Evolutionary conservation across 2,888 invertebrate genomes (phyloP), one percentile per base, ranked within the genome.

Genomic region (Cacoxenus indagator): DNA sequence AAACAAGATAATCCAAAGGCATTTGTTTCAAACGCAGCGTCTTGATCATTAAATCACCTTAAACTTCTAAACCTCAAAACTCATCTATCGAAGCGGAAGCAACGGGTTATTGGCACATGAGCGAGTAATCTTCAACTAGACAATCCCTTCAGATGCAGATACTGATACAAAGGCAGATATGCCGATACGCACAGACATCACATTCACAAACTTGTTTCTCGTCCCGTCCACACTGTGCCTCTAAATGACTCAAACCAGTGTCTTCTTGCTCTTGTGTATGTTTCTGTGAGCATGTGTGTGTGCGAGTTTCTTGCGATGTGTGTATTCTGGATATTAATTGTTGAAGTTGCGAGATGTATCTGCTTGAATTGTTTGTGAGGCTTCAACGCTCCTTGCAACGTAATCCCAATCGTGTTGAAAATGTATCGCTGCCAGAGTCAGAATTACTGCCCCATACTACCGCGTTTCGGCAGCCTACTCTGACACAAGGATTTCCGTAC

Each of bases 401-500:
- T 73, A 75, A 73, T 82, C 77, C 78, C 76, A 84, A 81, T 84
- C 81, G 76, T 84, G 84, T 82, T 84, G 85, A 84, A 83, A 84
- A 78, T 84, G 82, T 81, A 83, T 79, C 77, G 73, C 75, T 73
- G 68, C 66, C 67, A 59, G 37, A 51, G 67, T 67, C 70, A 71
- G 68, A 31, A 68, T 71, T 79, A 82, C 70, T 71, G 68, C 71
- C 57, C 57, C 64, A 67, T 71, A 67, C 70, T 64, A 70, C 70
- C 77, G 75, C 75, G 78, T 78, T 76, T 78, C 67, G 81, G 83
- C 27, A 14, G 55, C 26, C 37, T 43, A 81, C 82, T 84, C 82
- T 84, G 83, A 84, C 84, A 84, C 78, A 77, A 78, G 84, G 84
- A 84, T 84, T 84, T 84, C 78, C 81, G 82, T 78, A 84, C 84